Conservation (phyloP, 1,140 invertebrate genomes). For the Drosophila ogumai region DNA sequence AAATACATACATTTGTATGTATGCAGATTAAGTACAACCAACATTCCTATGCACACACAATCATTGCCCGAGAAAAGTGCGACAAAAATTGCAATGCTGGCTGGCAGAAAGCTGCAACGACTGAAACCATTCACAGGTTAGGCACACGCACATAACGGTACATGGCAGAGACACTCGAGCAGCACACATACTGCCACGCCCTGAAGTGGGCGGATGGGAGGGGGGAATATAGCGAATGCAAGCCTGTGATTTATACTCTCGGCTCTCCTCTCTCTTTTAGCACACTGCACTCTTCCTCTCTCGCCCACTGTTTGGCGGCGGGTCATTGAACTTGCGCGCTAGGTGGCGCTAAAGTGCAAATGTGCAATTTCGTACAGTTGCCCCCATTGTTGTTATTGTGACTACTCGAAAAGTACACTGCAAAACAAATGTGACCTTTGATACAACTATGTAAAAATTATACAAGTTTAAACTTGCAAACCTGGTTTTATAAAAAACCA, state of each 20-base stretch:
- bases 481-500: neutral
- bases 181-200: slow-evolving; percentile 36
- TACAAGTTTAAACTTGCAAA: neutral
- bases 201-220: slow-evolving; percentile 31
- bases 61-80: slow-evolving; percentile 13
- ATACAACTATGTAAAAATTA: too few relatives aligned
- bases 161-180: slow-evolving; percentile 23
- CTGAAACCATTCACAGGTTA: slow-evolving; percentile 56
- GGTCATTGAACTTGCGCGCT: slow-evolving; percentile 78
- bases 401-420: slow-evolving; percentile 12
- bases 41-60: slow-evolving; percentile 12
- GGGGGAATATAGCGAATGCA: slow-evolving; percentile 44
- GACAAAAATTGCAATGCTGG: slow-evolving; percentile 27
- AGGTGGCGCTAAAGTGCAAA: slow-evolving; percentile 78
- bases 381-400: slow-evolving; percentile 45
- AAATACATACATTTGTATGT: neutral
- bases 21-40: slow-evolving; percentile 13
- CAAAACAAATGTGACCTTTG: neutral
- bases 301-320: slow-evolving; percentile 48
- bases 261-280: slow-evolving; percentile 33
- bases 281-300: slow-evolving; percentile 21
- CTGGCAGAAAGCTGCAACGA: slow-evolving; percentile 28
- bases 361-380: slow-evolving; percentile 76
- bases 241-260: slow-evolving; percentile 72
- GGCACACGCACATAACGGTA: slow-evolving; percentile 49